These are phyloP conservation scores for Xenopus petersii DNA, from an alignment of 2,797 vertebrate species.

Conservation along the genomic window DNA sequence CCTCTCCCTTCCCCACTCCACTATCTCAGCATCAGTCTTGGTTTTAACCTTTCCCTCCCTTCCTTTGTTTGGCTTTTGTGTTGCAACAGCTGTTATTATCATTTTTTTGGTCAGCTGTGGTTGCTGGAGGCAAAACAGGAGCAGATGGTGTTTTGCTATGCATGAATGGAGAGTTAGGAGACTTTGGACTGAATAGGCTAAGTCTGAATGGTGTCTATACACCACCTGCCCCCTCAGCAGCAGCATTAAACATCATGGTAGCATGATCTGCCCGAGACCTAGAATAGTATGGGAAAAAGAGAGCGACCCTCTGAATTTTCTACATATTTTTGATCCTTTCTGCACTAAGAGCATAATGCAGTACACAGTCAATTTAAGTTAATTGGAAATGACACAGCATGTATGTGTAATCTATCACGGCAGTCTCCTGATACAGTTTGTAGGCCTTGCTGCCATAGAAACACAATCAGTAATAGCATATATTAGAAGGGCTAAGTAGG, in stretches of 20 bases:
- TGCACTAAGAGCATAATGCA: constrained; percentile 85
- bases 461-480: constrained; percentile 76
- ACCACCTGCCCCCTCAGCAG: constrained; percentile 97
- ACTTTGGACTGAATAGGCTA: constrained; percentile 97
- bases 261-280: constrained; percentile 75
- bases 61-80: constrained; percentile 95
- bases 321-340: constrained; percentile 95
- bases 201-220: constrained; percentile 98
- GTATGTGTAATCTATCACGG: constrained; percentile 90
- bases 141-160: constrained; percentile 99
- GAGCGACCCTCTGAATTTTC: constrained; percentile 73
- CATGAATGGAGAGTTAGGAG: constrained; percentile 98
- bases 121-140: constrained; percentile 99
- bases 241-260: constrained; percentile 77
- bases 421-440: constrained; percentile 79
- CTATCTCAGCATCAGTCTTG: constrained; percentile 81
- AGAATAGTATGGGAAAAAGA: constrained; percentile 62
- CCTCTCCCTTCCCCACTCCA: constrained; percentile 75
- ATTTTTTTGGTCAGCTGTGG: constrained; percentile 98
- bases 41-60: constrained; percentile 87
- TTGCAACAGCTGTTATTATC: constrained; percentile 99
- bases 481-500: constrained; percentile 75
- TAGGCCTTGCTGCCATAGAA: constrained; percentile 81
- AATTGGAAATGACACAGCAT: constrained; percentile 96
- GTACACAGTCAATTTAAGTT: constrained; percentile 91